A percentile compares a stretch with the other conserved stretches of the same genome.
phyloP scores from a whole-genome alignment of 1,140 invertebrate species.

The Drosophila pseudoananassae region DNA sequence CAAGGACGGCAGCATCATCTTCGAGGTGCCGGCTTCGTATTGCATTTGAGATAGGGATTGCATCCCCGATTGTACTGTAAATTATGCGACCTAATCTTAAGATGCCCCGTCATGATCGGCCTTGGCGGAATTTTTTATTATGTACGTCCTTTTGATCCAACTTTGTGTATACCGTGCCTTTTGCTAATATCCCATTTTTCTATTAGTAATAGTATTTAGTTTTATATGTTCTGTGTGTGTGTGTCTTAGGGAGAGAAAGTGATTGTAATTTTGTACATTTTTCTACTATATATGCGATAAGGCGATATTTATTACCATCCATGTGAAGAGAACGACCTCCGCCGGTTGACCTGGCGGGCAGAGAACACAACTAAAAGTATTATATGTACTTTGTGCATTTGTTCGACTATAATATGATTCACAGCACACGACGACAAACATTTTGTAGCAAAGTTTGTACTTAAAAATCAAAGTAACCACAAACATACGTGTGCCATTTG shows the following conservation, averaged over 20 bases:
- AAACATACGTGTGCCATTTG: slow-evolving; percentile 61
- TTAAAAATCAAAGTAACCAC: slow-evolving; percentile 39
- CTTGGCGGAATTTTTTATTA: slow-evolving; percentile 13
- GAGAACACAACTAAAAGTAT: slow-evolving; percentile 49
- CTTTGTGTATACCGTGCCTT: slow-evolving; percentile 63
- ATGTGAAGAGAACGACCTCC: slow-evolving; percentile 16
- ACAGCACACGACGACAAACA: slow-evolving; percentile 31
- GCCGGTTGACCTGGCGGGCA: slow-evolving; percentile 50
- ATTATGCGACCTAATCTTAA: slow-evolving; percentile 52
- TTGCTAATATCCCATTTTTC: slow-evolving; percentile 24
- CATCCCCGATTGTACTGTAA: slow-evolving; percentile 42
- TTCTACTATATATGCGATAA: slow-evolving; percentile 51
- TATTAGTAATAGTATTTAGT: slow-evolving; percentile 42
- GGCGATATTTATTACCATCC: slow-evolving; percentile 55
- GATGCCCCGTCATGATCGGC: slow-evolving; percentile 1
- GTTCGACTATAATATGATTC: slow-evolving; percentile 37
- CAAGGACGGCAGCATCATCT: slow-evolving; percentile 72
- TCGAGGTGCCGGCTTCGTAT: slow-evolving; percentile 79
- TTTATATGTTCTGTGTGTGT: slow-evolving; percentile 33
- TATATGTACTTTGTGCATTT: slow-evolving; percentile 79
- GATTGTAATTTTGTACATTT: slow-evolving; percentile 67
- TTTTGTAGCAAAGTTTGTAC: slow-evolving; percentile 42
- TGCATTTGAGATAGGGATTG: slow-evolving; percentile 55
- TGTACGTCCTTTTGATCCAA: slow-evolving; percentile 10
- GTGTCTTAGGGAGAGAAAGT: slow-evolving; percentile 13